Evolutionary conservation across 53 echinoderm and acorn worm genomes (phyloP), one percentile per base, ranked within the genome.

Genomic region (Paracentrotus lividus): DNA sequence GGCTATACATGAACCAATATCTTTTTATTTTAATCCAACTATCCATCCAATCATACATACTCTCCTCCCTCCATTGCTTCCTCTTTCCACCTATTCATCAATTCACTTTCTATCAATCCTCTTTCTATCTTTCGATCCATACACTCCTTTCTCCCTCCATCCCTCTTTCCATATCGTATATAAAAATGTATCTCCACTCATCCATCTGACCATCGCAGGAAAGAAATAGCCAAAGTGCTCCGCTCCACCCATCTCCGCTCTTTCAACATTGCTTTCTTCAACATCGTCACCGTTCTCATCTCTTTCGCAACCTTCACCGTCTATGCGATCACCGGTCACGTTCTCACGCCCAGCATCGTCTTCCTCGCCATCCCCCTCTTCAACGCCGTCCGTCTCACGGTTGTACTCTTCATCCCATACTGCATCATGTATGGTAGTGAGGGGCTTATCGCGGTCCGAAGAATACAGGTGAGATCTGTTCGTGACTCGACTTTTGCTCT

Each of bases 401-500:
- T 96, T 2, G 84, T 94, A 21, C 59, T 59, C 24, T 59, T 60
- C 23, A 60, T 60, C 23, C 24, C 6, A 15, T 24, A 24, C 61
- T 60, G 0, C n/a, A 60, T 60, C n/a, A 60, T 98, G 98, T 93
- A 93, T 55, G 90, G 92, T 14, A 93, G 92, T 29, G 98, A 98
- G 84, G 95, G 95, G 3, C 44, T 95, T 21, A 95, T 98, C 26
- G 96, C 98, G 24, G 49, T 98, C 4, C 94, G 84, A 26, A 91
- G 98, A 53, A 96, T 98, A 18, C 93, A 98, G 96, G 98, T 96
- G 5, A 52, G 91, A n/a, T n/a, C n/a, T n/a, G n/a, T n/a, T n/a
- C n/a, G n/a, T n/a, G n/a, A 12, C 51, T 8, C 51, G 12, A 51
- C 51, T 8, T 51, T 51, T 51, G 51, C 51, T 51, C 51, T 51